These are phyloP conservation scores for Australoheros scitulus DNA, from an alignment of 2,113 vertebrate species.

Conservation along the genomic window DNA sequence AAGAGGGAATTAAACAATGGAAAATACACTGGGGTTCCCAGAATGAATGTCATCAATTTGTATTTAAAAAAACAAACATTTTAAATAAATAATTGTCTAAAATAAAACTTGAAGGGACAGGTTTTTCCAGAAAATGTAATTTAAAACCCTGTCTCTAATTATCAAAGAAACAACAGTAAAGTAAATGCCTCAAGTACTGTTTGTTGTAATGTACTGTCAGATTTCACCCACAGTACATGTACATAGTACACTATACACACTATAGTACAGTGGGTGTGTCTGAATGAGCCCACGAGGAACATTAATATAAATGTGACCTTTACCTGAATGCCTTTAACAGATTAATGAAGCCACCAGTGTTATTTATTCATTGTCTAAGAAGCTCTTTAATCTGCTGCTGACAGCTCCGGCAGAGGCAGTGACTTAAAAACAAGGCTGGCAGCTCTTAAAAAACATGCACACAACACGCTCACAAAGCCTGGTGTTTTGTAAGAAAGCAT, in stretches of 20 bases:
- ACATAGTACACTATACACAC: no score
- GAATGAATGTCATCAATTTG: neutral
- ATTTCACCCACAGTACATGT: neutral
- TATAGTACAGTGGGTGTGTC: neutral
- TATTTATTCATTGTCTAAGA: conserved; percentile 4
- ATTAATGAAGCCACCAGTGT: neutral
- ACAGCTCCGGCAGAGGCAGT: neutral
- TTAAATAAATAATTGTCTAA: neutral
- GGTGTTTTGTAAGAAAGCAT: neutral
- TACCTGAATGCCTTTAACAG: neutral
- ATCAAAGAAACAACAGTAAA: neutral
- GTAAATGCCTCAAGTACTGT: neutral
- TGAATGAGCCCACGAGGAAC: neutral
- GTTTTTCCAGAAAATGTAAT: neutral
- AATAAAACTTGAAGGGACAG: neutral
- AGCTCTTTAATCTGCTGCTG: neutral
- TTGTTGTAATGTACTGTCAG: neutral
- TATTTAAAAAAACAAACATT: neutral
- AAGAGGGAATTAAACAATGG: neutral
- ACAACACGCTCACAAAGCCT: neutral
- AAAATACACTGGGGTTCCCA: neutral
- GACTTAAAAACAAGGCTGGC: neutral
- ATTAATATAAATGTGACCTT: neutral
- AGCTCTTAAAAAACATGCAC: neutral
- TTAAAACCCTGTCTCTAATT: neutral